phyloP scores from a whole-genome alignment of 2,888 invertebrate species.

The Smittia sp. region DNA sequence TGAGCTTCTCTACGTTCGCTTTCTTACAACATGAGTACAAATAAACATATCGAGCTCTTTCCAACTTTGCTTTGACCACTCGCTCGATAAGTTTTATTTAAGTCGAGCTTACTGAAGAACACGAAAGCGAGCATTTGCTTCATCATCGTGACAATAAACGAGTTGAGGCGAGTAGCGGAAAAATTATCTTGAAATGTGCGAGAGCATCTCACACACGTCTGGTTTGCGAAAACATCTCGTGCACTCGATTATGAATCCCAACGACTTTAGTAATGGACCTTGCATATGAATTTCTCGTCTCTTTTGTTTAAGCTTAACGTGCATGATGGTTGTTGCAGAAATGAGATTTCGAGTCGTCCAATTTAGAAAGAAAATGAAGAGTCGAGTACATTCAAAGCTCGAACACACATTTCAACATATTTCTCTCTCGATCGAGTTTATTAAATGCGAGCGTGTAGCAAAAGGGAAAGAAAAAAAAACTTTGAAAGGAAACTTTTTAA shows the following conservation, averaged over 20 bases:
- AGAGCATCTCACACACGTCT: conserved; percentile 7
- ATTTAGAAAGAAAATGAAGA: neutral
- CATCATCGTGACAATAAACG: neutral
- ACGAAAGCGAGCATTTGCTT: neutral
- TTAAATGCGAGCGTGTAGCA: too few species aligned
- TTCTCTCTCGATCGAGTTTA: too few species aligned
- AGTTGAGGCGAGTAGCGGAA: neutral
- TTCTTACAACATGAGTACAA: too few species aligned
- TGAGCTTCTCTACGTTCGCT: too few species aligned
- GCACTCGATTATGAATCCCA: neutral
- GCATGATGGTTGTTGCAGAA: neutral
- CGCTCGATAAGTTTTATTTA: too few species aligned
- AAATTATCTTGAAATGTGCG: neutral
- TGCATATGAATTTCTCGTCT: neutral
- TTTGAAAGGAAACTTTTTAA: neutral
- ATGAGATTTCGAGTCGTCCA: neutral
- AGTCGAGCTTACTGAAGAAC: neutral
- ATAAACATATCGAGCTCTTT: too few species aligned
- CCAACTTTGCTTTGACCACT: too few species aligned
- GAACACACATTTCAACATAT: too few species aligned
- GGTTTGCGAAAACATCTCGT: neutral
- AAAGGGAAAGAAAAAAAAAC: too few species aligned
- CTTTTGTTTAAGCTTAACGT: neutral
- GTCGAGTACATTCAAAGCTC: neutral
- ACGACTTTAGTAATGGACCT: neutral